Conservation (phyloP, 2,888 invertebrate species). For the Lycocerus yunnanus region DNA sequence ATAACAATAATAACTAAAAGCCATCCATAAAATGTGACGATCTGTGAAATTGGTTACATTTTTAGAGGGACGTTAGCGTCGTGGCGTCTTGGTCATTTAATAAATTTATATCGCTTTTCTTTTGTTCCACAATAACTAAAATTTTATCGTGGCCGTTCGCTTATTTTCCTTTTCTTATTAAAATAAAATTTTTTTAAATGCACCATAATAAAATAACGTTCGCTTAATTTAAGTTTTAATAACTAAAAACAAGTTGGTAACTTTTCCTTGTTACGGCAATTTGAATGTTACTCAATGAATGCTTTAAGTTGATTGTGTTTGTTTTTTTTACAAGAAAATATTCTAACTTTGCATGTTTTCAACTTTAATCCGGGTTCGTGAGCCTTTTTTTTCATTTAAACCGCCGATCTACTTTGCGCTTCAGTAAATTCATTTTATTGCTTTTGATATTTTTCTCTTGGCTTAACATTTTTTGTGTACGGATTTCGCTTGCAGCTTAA, state of each 20-base stretch:
- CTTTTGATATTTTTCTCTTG: not conserved
- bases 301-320: constrained; percentile 26
- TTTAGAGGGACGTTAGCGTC: constrained; percentile 6
- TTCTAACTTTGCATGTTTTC: not conserved
- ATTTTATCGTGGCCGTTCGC: not conserved
- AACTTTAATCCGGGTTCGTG: not conserved
- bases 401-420: constrained; percentile 1
- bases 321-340: not conserved
- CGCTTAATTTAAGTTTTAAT: constrained; percentile 18
- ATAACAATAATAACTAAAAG: not conserved
- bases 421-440: constrained; percentile 1
- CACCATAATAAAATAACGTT: not conserved
- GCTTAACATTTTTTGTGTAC: not conserved
- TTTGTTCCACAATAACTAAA: not conserved
- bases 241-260: constrained; percentile 34
- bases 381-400: not conserved
- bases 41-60: constrained; percentile 14
- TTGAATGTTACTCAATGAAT: constrained; percentile 46
- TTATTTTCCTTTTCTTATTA: not conserved
- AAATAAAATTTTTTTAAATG: not conserved
- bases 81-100: constrained; percentile 16
- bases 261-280: constrained; percentile 44
- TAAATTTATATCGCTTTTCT: constrained; percentile 3
- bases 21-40: constrained; percentile 3
- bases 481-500: not conserved